These are phyloP conservation scores for Balearica regulorum DNA, from an alignment of 2,797 vertebrate species.

Conservation along the genomic window DNA sequence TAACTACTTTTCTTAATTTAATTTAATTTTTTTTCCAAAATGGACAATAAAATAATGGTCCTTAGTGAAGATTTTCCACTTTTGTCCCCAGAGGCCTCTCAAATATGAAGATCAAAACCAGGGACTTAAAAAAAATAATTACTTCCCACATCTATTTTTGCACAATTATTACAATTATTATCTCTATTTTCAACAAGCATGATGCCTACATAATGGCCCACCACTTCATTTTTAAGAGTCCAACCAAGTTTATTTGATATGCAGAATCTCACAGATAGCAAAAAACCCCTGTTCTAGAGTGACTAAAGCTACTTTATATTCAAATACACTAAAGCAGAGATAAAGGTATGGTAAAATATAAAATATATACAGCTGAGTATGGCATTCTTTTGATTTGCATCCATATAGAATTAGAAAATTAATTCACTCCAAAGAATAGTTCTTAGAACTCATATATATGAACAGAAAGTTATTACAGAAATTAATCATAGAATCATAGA, in stretches of 20 bases:
- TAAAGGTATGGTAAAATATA: neutral
- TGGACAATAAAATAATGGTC: neutral
- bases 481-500: neutral
- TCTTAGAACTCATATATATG: neutral
- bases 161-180: neutral
- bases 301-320: neutral
- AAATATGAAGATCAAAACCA: neutral
- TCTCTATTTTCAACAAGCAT: neutral
- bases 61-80: neutral
- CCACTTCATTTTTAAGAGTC: neutral
- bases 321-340: neutral
- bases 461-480: neutral
- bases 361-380: neutral
- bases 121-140: neutral
- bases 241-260: neutral
- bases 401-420: neutral
- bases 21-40: neutral
- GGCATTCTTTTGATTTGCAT: neutral
- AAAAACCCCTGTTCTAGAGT: neutral
- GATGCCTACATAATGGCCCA: neutral
- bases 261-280: neutral
- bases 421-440: neutral
- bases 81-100: neutral
- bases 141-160: neutral
- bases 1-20: neutral